Evolutionary conservation across 2,113 vertebrate genomes (phyloP).

Genomic region (Misgurnus anguillicaudatus): DNA sequence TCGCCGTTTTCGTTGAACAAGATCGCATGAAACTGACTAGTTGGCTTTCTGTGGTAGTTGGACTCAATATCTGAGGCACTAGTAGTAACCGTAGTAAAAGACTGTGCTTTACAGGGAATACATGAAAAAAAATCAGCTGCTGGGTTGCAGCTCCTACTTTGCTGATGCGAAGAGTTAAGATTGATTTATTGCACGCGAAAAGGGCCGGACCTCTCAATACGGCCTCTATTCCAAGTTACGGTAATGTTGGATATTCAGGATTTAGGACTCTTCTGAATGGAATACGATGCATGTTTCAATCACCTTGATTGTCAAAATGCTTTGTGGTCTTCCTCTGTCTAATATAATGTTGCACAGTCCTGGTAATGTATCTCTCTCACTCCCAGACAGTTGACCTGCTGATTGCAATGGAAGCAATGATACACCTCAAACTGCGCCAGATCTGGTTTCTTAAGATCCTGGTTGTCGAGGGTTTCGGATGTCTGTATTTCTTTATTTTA

Average conservation of each 20-base stretch:
- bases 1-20: background rate
- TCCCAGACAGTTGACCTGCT: constrained; percentile 56
- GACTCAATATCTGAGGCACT: background rate
- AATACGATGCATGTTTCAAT: constrained; percentile 43
- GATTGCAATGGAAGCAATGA: constrained; percentile 56
- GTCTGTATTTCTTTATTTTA: constrained; percentile 26
- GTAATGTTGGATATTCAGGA: constrained; percentile 23
- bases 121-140: constrained; percentile 17
- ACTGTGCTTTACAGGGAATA: background rate
- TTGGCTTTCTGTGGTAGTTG: constrained; percentile 6
- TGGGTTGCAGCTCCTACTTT: constrained; percentile 50
- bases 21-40: background rate
- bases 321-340: constrained; percentile 40
- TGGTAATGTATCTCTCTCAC: constrained; percentile 56
- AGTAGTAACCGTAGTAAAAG: background rate
- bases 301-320: constrained; percentile 52
- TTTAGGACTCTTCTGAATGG: constrained; percentile 20
- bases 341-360: constrained; percentile 55
- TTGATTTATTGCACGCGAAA: constrained; percentile 43
- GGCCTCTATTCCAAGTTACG: constrained; percentile 5
- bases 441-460: constrained; percentile 59
- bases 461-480: constrained; percentile 49
- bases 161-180: constrained; percentile 48
- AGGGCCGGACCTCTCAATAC: constrained; percentile 27
- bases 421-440: constrained; percentile 51